Base-by-base conservation (phyloP, 2,797 vertebrate genomes). In the Ciconia nigra region DNA sequence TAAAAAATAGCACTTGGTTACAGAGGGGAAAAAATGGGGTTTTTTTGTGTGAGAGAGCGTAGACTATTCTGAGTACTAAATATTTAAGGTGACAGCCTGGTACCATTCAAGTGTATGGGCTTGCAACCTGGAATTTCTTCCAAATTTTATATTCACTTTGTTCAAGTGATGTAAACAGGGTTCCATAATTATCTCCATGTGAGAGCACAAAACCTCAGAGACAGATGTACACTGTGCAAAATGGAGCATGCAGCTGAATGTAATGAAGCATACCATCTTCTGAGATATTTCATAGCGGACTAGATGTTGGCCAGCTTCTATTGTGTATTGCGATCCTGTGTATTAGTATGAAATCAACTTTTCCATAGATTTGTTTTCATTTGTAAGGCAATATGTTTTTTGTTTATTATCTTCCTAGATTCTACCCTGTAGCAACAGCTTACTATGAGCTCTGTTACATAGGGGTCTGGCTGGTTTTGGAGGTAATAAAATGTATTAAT, bases 131-230 rank as follows among this genome's bases (percentile, higher is more conserved):
- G 57, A 78, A 61, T 82, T 89, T 87, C 49, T 91, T 87, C 37
- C 9, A 52, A 62, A 70, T 86, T 88, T 93, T 78, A 31, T 81
- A 69, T 65, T 89, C 5, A n/a, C 33, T 94, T 93, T 79, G 20
- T 78, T 82, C 44, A 41, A 70, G 8, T 73, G 59, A 19, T 81
- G 31, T 66, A 73, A 84, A 44, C 16, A 66, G 72, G 3, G 8
- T 47, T 90, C 80, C 51, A 67, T 66, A 83, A 65, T 91, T 90
- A 70, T 42, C 41, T 71, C 61, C 58, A 22, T 49, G 49, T 65
- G 76, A 90, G 31, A 93, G 44, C 47, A 94, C 55, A 90, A 83
- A 96, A 47, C 33, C 73, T 94, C 42, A 88, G 81, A 86, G 65
- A 76, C 61, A 63, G 44, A 57, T 73, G 66, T 62, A 62, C 42